These are phyloP conservation scores for Andrena camellia DNA, from an alignment of 2,888 invertebrate species.

Conservation along the genomic window DNA sequence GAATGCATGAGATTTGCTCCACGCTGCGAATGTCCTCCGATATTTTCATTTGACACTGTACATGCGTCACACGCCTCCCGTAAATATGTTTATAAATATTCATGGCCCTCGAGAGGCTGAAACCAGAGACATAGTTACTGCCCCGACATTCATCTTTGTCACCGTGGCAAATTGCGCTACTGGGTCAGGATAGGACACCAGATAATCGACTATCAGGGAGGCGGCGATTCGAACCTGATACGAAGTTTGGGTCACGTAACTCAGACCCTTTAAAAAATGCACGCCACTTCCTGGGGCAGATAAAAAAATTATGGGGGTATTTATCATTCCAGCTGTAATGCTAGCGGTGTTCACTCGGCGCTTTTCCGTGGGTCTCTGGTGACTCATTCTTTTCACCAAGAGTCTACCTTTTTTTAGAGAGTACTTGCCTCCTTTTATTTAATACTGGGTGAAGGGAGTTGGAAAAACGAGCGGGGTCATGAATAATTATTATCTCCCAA, in stretches of 20 bases:
- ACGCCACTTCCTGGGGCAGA: neutral
- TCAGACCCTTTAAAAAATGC: constrained; percentile 12
- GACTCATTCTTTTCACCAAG: neutral
- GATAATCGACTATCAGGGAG: constrained; percentile 7
- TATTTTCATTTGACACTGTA: neutral
- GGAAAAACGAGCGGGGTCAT: neutral
- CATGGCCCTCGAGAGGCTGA: neutral
- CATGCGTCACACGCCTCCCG: neutral
- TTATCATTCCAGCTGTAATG: constrained; percentile 12
- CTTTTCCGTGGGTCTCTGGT: neutral
- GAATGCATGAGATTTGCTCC: neutral
- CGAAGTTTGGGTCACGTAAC: neutral
- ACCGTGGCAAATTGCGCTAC: neutral
- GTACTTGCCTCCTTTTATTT: neutral
- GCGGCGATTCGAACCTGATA: constrained; percentile 7
- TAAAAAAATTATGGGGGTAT: constrained; percentile 9
- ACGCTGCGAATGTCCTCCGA: neutral
- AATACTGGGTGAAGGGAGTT: neutral
- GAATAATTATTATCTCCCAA: neutral
- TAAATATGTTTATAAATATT: constrained; percentile 12
- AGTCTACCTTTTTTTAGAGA: neutral
- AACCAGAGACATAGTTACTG: neutral
- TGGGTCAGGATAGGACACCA: constrained; percentile 9
- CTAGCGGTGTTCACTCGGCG: neutral
- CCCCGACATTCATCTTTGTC: neutral